Evolutionary conservation across 2,888 invertebrate genomes (phyloP), one percentile per base, ranked within the genome.

Genomic region (Agrilus biguttatus): DNA sequence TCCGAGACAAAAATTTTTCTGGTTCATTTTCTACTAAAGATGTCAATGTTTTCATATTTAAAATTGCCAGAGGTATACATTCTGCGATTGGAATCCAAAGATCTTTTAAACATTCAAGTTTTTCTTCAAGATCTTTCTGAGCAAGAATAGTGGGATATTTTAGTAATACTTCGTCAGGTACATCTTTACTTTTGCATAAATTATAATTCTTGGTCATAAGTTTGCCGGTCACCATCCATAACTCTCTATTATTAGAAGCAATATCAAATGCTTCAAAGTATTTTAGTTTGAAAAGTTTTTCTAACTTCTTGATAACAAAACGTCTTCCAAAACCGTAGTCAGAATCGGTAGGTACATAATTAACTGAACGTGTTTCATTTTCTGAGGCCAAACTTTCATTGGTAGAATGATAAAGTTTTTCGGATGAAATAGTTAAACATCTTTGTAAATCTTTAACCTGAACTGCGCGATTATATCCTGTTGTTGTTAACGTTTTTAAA

Each of bases 101-200:
- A 13, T 51, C 40, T 47, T 54, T 54, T 12, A 63, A 41, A 23
- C 53, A 19, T 3, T 49, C 21, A 5, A 63, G 41, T 52, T 58
- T 61, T 8, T 41, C 14, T 34, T 46, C 35, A 17, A 61, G 34
- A 45, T 53, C 42, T 12, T 47, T 39, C 39, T 53, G 49, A 5
- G 52, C 48, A 41, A 65, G 51, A 33, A 63, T 43, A 43, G 57
- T 53, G 28, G 62, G 61, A 50, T 55, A 54, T 34, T 50, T 51
- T 10, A 55, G 14, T 21, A 62, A 43, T 3, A 52, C 55, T 8
- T 52, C 47, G 4, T 47, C 47, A 3, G 39, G 48, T 23, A 65
- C 43, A 7, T 53, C 54, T 38, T 54, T 46, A 12, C 49, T 35
- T 36, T 47, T 17, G 45, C 55, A 58, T n/a, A 51, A 40, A 13